Evolutionary conservation across 1,140 invertebrate species (phyloP), one percentile per base, ranked within the genome.

Genomic region (Drosophila aff.): DNA sequence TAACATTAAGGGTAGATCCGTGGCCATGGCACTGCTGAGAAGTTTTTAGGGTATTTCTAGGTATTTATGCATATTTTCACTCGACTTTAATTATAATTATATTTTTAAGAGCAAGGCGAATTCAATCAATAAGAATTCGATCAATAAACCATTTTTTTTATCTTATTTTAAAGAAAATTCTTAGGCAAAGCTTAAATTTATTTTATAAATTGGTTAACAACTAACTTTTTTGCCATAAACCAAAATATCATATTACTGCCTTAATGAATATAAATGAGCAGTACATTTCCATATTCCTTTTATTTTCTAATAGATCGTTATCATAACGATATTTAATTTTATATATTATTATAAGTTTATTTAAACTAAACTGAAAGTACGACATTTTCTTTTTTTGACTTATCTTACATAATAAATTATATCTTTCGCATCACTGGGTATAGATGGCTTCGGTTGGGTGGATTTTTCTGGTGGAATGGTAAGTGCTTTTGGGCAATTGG

Each of bases 401-500:
- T 36, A 23, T 23, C 0, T 53, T 57, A 26, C 5, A 9, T 40
- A 57, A 57, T 40, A n/a, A 26, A 7, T 18, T 38, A 26, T 59
- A 46, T 21, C 57, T 57, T 40, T 57, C 21, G 9, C 52, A 74
- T 49, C 38, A 52, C 41, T 59, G 50, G 26, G 74, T 49, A 58
- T 52, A 62, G 40, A 47, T 60, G 41, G 41, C 59, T 63, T 72
- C 69, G 43, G 28, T 71, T 41, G 53, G 26, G 23, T 60, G 40
- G 40, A 36, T 44, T 43, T 43, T 43, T 59, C 59, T 31, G 16
- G 38, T 59, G 36, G 38, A 73, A 72, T 26, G 69, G 53, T 38
- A 73, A 72, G 52, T 73, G 69, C 69, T 73, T 73, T 72, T 57
- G 46, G 78, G 60, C 76, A 77, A 82, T 79, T 67, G 55, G 40